These are phyloP conservation scores for Paelopatides confundens DNA, from an alignment of 53 echinoderm and acorn worm species.

Conservation along the genomic window DNA sequence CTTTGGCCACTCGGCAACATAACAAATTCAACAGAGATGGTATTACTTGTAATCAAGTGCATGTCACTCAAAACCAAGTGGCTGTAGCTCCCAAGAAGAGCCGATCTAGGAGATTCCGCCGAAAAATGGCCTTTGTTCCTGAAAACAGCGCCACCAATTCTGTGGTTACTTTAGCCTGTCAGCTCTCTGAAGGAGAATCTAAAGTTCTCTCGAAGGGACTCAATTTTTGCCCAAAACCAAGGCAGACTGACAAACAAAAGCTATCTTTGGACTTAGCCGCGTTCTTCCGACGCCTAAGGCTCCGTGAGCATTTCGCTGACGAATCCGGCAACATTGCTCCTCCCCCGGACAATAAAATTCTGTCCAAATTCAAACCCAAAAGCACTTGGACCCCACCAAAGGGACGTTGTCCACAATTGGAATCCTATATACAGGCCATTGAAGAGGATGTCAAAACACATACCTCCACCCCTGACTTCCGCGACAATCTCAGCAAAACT, in stretches of 20 bases:
- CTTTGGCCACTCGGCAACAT: too few relatives aligned
- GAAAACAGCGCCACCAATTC: neutral
- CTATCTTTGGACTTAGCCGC: neutral
- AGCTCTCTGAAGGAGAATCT: constrained; percentile 16
- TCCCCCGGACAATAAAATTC: neutral
- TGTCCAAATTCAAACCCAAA: neutral
- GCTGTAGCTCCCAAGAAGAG: neutral
- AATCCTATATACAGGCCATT: neutral
- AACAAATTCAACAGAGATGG: neutral
- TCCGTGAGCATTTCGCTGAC: constrained; percentile 6
- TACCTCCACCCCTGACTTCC: neutral
- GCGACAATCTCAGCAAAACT: neutral
- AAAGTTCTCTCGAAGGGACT: constrained; percentile 32
- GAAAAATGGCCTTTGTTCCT: neutral
- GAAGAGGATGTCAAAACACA: neutral
- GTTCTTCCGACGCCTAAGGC: constrained; percentile 16
- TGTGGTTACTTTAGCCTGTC: neutral
- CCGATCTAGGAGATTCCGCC: neutral
- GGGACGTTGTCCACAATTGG: neutral
- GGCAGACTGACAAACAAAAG: neutral
- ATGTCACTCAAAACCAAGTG: neutral
- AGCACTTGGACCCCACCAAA: constrained; percentile 1
- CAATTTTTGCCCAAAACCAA: constrained; percentile 31
- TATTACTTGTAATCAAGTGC: neutral
- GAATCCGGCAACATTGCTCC: neutral